Conservation (phyloP, 2,888 invertebrate genomes). For the Punctoribates punctum region DNA sequence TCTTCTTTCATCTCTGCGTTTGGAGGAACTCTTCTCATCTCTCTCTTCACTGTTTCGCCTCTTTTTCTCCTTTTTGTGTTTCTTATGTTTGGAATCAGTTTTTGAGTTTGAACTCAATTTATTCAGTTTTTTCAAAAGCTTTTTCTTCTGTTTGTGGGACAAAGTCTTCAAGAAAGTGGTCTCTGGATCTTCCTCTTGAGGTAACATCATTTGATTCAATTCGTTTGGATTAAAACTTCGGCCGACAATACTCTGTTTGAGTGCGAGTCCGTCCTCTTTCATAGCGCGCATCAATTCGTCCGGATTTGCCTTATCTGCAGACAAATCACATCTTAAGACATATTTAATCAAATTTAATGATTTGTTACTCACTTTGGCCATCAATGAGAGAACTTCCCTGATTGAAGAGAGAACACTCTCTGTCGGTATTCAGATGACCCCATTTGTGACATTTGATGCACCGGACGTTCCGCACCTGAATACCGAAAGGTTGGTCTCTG, state of each 20-base stretch:
- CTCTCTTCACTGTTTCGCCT: constrained; percentile 38
- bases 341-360: neutral
- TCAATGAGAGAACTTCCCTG: constrained; percentile 51
- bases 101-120: constrained; percentile 35
- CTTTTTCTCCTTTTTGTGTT: constrained; percentile 45
- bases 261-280: constrained; percentile 82
- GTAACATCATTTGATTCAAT: constrained; percentile 51
- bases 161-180: constrained; percentile 71
- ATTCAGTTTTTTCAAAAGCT: constrained; percentile 66
- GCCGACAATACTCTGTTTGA: constrained; percentile 66
- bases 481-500: constrained; percentile 96
- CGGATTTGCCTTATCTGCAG: constrained; percentile 57
- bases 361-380: neutral
- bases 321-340: neutral
- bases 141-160: constrained; percentile 82
- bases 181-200: constrained; percentile 64
- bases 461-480: constrained; percentile 91
- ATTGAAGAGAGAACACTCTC: constrained; percentile 88
- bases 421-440: constrained; percentile 96
- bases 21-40: neutral
- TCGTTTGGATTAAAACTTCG: constrained; percentile 55
- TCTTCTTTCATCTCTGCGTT: constrained; percentile 4
- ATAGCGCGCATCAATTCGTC: constrained; percentile 78
- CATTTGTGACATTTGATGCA: constrained; percentile 99
- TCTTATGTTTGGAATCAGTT: constrained; percentile 41